A percentile compares a stretch with the other conserved stretches of the same genome.
Evolutionary conservation across 2,888 invertebrate genomes (phyloP).

Genomic region (Conchocele bisecta): DNA sequence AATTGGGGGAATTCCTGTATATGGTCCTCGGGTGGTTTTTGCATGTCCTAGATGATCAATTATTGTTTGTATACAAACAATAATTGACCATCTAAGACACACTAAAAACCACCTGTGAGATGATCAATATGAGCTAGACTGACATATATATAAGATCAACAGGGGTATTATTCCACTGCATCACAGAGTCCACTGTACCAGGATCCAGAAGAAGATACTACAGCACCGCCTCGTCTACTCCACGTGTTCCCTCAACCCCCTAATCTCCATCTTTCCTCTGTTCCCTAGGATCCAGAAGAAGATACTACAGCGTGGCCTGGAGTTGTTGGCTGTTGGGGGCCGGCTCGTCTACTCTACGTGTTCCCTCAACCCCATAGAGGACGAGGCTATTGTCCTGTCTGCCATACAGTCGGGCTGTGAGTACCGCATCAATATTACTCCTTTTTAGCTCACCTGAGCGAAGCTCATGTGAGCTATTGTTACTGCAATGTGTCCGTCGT

Average conservation of each 20-base stretch:
- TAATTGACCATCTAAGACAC: no score
- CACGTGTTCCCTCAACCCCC: constrained; percentile 98
- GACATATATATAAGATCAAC: not conserved
- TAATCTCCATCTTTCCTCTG: not conserved
- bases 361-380: constrained; percentile 98
- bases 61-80: no score
- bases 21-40: no score
- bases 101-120: not conserved
- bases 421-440: no score
- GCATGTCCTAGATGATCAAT: not conserved
- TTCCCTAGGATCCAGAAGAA: constrained; percentile 69
- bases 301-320: constrained; percentile 93
- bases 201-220: constrained; percentile 86
- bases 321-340: constrained; percentile 93
- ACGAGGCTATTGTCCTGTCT: constrained; percentile 96
- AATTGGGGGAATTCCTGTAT: no score
- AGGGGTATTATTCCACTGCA: not conserved
- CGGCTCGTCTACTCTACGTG: constrained; percentile 98
- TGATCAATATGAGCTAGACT: not conserved
- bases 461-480: no score
- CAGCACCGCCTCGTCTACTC: constrained; percentile 96
- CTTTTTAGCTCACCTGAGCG: no score
- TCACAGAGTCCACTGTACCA: constrained; percentile 9
- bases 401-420: no score
- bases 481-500: no score